These are phyloP conservation scores for Drosophila kanapiae DNA, from an alignment of 1,140 invertebrate genomes.

Conservation along the genomic window DNA sequence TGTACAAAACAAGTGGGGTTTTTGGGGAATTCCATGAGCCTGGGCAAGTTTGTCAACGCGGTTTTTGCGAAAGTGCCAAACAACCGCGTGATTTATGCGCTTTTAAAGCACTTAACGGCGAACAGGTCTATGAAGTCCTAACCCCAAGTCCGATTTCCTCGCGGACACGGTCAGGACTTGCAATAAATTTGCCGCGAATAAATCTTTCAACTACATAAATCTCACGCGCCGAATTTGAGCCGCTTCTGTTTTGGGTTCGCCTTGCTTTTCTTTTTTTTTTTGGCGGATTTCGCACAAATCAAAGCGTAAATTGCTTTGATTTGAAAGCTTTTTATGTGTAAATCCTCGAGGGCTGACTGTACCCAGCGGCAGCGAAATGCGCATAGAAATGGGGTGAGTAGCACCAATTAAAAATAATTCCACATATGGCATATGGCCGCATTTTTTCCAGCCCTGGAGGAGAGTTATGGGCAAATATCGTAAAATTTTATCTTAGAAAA, in stretches of 20 bases:
- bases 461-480: conserved; percentile 55
- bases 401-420: conserved; percentile 81
- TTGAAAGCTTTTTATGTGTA: conserved; percentile 72
- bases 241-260: conserved; percentile 21
- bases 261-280: conserved; percentile 28
- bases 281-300: conserved; percentile 68
- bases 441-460: conserved; percentile 42
- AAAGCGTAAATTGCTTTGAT: conserved; percentile 82
- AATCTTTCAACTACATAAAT: conserved; percentile 84
- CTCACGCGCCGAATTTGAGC: conserved; percentile 77
- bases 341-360: conserved; percentile 60
- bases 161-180: conserved; percentile 33
- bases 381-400: conserved; percentile 6
- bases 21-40: conserved; percentile 8
- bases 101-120: conserved; percentile 80
- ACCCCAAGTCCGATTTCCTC: conserved; percentile 40
- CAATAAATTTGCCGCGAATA: conserved; percentile 77
- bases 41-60: conserved; percentile 75
- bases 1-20: conserved; percentile 14
- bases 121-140: conserved; percentile 76
- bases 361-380: conserved; percentile 53
- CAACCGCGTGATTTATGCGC: conserved; percentile 83
- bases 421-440: conserved; percentile 64
- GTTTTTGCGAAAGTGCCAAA: conserved; percentile 59
- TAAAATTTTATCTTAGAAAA: conserved; percentile 75